Evolutionary conservation across 2,797 vertebrate genomes (phyloP), one percentile per base, ranked within the genome.

Genomic region (Sphenodon punctatus): DNA sequence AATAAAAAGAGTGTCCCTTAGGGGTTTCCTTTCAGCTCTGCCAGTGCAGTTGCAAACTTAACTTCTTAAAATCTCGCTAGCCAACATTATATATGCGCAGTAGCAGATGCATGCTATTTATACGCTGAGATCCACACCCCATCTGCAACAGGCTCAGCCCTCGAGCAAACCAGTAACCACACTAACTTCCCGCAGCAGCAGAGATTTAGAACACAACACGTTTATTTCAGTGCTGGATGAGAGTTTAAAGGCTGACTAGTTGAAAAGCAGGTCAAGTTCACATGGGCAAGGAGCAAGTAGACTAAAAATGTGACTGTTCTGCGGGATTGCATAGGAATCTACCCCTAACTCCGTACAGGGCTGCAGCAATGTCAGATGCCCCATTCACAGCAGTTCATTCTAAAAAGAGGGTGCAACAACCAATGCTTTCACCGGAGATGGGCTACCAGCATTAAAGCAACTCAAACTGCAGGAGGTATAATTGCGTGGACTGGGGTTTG

Each of bases 121-220:
- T 17, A 34, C 38, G 63, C 65, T 7, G 75, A 67, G 67, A 89
- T 58, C 82, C 67, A 84, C 61, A 88, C 58, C 25, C 41, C 78
- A 55, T 70, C 45, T 75, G 67, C 2, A 23, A 65, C 61, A 65
- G 56, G 39, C 34, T 87, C 41, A 76, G 43, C 30, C 32, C 45
- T 55, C 48, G 39, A 59, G 73, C 58, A 82, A 78, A 45, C 48
- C 77, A 69, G 42, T 1, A 67, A 63, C 53, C 58, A 67, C 34
- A 27, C 4, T 14, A 36, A 65, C 43, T 60, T 61, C 5, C 12
- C 16, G 61, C 84, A 48, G 34, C 2, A 70, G 25, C 42, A 39
- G 16, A 3, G 2, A 14, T 60, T 68, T 36, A 22, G 72, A 76
- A 36, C 45, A 25, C 6, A 4, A 46, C 56, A 38, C 67, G 1